phyloP scores from a whole-genome alignment of 2,797 vertebrate species.

The Sphenopsis melanotis region DNA sequence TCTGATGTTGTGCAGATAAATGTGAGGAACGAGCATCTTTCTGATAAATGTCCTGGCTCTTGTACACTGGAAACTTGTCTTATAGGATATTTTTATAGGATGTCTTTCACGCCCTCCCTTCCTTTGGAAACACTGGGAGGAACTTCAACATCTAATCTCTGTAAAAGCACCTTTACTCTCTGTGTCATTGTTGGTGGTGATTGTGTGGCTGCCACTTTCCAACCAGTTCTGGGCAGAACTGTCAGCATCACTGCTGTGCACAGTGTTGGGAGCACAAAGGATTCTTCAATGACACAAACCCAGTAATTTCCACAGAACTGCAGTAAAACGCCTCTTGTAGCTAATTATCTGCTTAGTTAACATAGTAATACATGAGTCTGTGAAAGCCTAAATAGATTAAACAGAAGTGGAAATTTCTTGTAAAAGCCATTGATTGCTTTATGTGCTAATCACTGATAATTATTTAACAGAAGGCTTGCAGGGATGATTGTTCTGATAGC shows the following conservation, averaged over 20 bases:
- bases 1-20: neutral
- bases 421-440: constrained; percentile 20
- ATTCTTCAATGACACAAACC: neutral
- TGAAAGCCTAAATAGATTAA: constrained; percentile 6
- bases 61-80: neutral
- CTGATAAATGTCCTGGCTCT: neutral
- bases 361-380: neutral
- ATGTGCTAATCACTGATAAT: neutral
- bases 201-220: neutral
- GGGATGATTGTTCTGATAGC: neutral
- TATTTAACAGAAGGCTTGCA: neutral
- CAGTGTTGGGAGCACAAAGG: neutral
- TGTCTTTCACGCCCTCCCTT: neutral
- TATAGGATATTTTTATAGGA: neutral
- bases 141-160: neutral
- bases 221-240: neutral
- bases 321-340: constrained; percentile 4
- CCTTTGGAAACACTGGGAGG: neutral
- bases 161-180: neutral
- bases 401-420: constrained; percentile 8
- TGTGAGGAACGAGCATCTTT: neutral
- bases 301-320: neutral
- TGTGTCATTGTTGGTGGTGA: neutral
- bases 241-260: neutral
- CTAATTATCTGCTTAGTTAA: constrained; percentile 43